Conservation (phyloP, 2,113 vertebrate genomes). For the Microcebus lehilahytsara region DNA sequence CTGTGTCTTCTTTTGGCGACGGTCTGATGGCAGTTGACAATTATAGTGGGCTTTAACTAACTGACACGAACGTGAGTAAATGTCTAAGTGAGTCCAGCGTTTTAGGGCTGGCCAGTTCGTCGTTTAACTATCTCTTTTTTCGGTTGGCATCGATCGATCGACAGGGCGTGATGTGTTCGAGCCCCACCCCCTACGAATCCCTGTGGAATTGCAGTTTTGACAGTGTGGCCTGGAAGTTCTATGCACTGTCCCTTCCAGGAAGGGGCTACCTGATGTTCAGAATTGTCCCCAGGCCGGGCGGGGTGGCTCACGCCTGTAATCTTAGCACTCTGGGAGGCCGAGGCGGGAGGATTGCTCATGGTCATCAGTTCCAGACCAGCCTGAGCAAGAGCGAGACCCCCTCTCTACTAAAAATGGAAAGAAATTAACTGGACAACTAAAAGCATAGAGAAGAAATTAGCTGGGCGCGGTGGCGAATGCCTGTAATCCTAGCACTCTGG, state of each 20-base stretch:
- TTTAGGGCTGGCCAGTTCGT: constrained; percentile 60
- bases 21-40: constrained; percentile 18
- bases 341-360: too few species aligned
- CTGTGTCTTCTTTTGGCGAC: neutral
- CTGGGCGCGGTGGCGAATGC: too few species aligned
- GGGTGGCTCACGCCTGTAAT: too few species aligned
- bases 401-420: too few species aligned
- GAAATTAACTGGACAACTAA: too few species aligned
- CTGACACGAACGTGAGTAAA: constrained; percentile 43
- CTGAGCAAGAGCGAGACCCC: too few species aligned
- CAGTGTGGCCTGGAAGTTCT: fast-evolving
- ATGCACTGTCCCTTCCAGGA: neutral
- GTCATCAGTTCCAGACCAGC: too few species aligned
- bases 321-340: too few species aligned
- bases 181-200: neutral
- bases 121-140: constrained; percentile 73
- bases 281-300: neutral
- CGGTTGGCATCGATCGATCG: constrained; percentile 53
- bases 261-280: neutral
- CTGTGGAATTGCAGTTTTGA: neutral
- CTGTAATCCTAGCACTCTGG: too few species aligned
- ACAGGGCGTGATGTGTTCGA: neutral
- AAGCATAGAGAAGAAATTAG: too few species aligned
- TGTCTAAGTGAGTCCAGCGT: constrained; percentile 40
- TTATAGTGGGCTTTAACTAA: constrained; percentile 65